Conservation (phyloP, 2,888 invertebrate genomes). For the Coelogynopora nodosa region DNA sequence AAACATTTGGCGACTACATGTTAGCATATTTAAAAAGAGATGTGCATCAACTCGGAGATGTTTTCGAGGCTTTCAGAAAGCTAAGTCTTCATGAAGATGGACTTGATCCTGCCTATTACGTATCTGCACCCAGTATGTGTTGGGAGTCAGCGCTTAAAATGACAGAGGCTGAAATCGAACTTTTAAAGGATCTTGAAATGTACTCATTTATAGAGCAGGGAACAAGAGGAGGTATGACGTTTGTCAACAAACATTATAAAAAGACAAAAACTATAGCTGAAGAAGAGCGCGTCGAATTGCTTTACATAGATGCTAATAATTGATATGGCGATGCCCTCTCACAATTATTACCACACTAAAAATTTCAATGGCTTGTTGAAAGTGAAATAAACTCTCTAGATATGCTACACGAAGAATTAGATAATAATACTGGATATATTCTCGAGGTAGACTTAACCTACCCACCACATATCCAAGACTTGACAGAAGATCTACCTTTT, state of each 20-base stretch:
- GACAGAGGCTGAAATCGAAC: constrained; percentile 51
- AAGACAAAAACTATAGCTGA: background rate
- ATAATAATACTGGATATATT: constrained; percentile 57
- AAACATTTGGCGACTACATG: constrained; percentile 51
- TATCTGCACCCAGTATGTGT: constrained; percentile 52
- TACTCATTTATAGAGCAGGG: constrained; percentile 49
- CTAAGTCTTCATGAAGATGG: constrained; percentile 50
- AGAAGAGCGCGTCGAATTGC: too few relatives aligned
- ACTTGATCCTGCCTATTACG: constrained; percentile 52
- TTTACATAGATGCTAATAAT: background rate
- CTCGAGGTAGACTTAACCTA: constrained; percentile 62
- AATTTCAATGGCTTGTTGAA: too few relatives aligned
- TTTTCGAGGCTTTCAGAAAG: constrained; percentile 54
- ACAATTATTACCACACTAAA: background rate
- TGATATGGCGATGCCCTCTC: background rate
- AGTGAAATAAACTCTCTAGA: too few relatives aligned
- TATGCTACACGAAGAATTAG: too few relatives aligned
- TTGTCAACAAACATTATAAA: constrained; percentile 31
- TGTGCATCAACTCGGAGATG: constrained; percentile 54
- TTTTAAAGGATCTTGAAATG: constrained; percentile 52
- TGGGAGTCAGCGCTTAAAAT: constrained; percentile 54
- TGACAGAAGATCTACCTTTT: constrained; percentile 55
- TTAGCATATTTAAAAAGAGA: constrained; percentile 50
- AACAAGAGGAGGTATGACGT: constrained; percentile 48
- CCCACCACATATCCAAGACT: constrained; percentile 56